Percentiles rank a stretch among this genome's conserved stretches.
Evolutionary conservation across 2,113 vertebrate genomes (phyloP).

Genomic region (Picathartes gymnocephalus): DNA sequence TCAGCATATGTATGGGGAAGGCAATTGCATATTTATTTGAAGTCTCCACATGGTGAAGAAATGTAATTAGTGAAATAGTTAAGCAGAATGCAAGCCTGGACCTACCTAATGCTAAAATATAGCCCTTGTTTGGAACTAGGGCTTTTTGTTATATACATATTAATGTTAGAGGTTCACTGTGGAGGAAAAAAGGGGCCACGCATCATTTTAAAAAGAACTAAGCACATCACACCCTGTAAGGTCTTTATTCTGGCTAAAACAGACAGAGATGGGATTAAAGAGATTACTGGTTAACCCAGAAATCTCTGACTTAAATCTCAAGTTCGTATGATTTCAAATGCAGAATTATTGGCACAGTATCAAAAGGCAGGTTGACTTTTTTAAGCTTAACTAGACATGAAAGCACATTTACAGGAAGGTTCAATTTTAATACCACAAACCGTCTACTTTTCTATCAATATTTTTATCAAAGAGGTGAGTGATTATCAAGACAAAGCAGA

Average conservation of each 20-base stretch:
- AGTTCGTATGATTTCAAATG: neutral
- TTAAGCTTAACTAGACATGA: neutral
- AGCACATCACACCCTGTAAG: neutral
- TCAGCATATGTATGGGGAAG: neutral
- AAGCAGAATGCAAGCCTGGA: neutral
- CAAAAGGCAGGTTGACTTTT: neutral
- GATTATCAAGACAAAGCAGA: neutral
- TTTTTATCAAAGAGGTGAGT: neutral
- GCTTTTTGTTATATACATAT: neutral
- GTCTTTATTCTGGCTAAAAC: neutral
- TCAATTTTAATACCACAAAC: neutral
- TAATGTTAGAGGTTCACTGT: neutral
- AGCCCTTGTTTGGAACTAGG: neutral
- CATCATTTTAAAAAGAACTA: neutral
- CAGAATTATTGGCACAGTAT: neutral
- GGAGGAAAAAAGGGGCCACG: rapidly evolving
- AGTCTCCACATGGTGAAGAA: neutral
- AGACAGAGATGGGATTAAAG: constrained; percentile 9
- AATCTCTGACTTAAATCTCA: neutral
- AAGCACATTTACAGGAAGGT: neutral
- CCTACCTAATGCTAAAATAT: neutral
- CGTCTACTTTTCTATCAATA: neutral
- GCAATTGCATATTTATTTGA: neutral
- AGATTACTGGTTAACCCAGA: constrained; percentile 29
- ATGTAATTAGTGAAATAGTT: neutral